A percentile compares a stretch with the other conserved stretches of the same genome.
Conservation (phyloP, 1,140 invertebrate species). For the Cyclina sinensis region DNA sequence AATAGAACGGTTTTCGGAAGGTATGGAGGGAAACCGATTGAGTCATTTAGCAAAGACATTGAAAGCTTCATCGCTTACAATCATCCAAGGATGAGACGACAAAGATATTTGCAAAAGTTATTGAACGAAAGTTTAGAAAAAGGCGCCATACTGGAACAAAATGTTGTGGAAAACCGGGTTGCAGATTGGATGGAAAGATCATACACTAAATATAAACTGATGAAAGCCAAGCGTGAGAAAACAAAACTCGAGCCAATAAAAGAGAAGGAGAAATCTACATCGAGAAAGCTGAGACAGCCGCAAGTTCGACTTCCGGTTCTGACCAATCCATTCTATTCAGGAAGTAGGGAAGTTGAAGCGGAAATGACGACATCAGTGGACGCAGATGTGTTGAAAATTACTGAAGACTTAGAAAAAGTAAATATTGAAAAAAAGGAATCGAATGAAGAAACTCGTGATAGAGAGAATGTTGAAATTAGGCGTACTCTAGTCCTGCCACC, state of each 20-base stretch:
- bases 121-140: constrained; percentile 62
- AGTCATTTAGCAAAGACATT: constrained; percentile 59
- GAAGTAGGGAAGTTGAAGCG: neutral
- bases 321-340: constrained; percentile 51
- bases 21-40: constrained; percentile 62
- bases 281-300: neutral
- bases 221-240: constrained; percentile 36
- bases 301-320: constrained; percentile 25
- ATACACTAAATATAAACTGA: constrained; percentile 62
- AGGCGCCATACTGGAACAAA: constrained; percentile 58
- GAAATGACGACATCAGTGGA: constrained; percentile 29
- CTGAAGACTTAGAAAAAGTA: constrained; percentile 44
- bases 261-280: constrained; percentile 12
- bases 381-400: constrained; percentile 52
- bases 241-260: constrained; percentile 47
- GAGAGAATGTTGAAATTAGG: neutral
- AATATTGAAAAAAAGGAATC: constrained; percentile 2
- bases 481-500: constrained; percentile 40
- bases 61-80: constrained; percentile 61
- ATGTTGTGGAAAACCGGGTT: constrained; percentile 39
- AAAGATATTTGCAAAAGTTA: constrained; percentile 51
- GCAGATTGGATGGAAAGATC: constrained; percentile 49
- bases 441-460: neutral
- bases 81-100: constrained; percentile 64
- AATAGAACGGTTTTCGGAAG: constrained; percentile 8